Base-by-base conservation (phyloP, 2,888 invertebrate genomes). In the Icerya purchasi region DNA sequence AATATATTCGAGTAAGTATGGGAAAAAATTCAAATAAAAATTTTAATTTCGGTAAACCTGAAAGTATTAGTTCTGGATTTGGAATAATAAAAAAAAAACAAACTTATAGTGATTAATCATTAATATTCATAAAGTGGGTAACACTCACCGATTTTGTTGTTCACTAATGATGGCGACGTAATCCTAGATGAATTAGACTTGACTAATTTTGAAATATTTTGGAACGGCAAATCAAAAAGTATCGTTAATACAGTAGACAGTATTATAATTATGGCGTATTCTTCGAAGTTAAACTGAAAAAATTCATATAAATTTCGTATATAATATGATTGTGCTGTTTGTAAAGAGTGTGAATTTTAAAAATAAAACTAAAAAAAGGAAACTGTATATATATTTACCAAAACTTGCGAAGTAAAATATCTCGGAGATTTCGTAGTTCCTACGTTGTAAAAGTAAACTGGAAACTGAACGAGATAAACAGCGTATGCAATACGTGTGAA, bases 151-250 rank as follows among this genome's bases (percentile, higher is more conserved):
- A n/a, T n/a, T n/a, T n/a, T n/a, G n/a, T n/a, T n/a, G n/a, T n/a
- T n/a, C n/a, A n/a, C n/a, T n/a, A n/a, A n/a, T n/a, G n/a, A n/a
- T n/a, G 36, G 14, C 14, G 36, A 36, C 36, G 36, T 36, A 36
- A 5, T 36, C 14, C 36, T 5, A 36, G 36, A 8, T 36, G 36
- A 36, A 8, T 36, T 36, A 5, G 14, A 14, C 36, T 56, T 55
- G 14, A 61, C 25, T 54, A 21, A 10, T 61, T 61, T 63, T 23
- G 63, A 57, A 5, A 83, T 72, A 67, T 81, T 82, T 70, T 81
- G 80, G 67, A 81, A 82, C 14, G 83, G 83, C 62, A 78, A 75
- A 67, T 83, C 83, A 64, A 83, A 77, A 2, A 80, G 69, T 22
- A 83, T 68, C 2, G 81, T 82, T 53, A 83, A 70, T 18, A 75